Conservation (phyloP, 2,113 vertebrate genomes). For the Calypte anna region DNA sequence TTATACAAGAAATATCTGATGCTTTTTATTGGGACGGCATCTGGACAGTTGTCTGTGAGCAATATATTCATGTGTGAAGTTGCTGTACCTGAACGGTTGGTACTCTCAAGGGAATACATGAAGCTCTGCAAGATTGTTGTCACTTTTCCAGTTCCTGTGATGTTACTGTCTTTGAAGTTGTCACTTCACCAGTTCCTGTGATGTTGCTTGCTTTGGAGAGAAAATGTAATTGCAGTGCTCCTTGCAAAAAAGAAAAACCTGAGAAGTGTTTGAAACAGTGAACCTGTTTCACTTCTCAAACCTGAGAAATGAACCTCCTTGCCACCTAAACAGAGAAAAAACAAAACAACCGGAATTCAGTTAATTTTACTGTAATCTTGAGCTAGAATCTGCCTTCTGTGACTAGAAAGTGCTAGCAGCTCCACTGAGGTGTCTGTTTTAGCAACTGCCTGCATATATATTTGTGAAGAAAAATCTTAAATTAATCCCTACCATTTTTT, state of each 20-base stretch:
- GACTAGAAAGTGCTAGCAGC: background rate
- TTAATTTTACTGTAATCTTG: background rate
- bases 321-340: background rate
- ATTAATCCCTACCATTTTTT: background rate
- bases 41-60: background rate
- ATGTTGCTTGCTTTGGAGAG: background rate
- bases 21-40: background rate
- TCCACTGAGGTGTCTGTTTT: background rate
- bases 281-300: no score
- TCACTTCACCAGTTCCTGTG: background rate
- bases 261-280: no score
- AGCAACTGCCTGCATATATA: background rate
- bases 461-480: background rate
- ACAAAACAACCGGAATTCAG: background rate
- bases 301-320: background rate
- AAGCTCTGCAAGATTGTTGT: background rate
- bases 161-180: background rate
- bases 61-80: background rate
- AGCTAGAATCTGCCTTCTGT: background rate
- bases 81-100: background rate
- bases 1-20: background rate
- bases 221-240: background rate
- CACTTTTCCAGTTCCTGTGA: background rate
- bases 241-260: background rate
- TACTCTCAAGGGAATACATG: background rate